Evolutionary conservation across 2,888 invertebrate species (phyloP).

Genomic region (Lasioglossum morio): DNA sequence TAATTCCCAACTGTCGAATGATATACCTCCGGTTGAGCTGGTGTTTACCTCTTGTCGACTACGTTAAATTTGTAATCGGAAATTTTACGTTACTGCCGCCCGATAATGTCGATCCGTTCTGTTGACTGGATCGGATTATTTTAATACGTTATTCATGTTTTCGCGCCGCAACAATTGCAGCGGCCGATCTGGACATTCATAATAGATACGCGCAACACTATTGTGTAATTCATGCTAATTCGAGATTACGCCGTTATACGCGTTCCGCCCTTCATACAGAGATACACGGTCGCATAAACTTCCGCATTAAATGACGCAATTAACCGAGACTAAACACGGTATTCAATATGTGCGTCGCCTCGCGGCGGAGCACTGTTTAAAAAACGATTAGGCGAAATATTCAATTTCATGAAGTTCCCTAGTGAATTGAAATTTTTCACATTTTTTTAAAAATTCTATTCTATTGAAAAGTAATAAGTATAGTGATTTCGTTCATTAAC

Average conservation of each 20-base stretch:
- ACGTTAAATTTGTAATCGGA: conserved; percentile 49
- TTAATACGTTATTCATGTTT: conserved; percentile 61
- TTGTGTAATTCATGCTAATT: conserved; percentile 64
- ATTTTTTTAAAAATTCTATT: too few relatives aligned
- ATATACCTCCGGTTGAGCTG: not conserved
- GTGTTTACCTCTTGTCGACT: conserved; percentile 43
- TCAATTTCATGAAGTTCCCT: not conserved
- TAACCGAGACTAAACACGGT: conserved; percentile 46
- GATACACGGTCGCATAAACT: conserved; percentile 52
- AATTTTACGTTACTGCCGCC: conserved; percentile 26
- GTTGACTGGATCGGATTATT: conserved; percentile 57
- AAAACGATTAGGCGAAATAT: not conserved
- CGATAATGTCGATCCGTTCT: conserved; percentile 42
- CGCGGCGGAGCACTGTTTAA: not conserved
- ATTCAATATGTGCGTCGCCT: conserved; percentile 19
- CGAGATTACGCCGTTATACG: conserved; percentile 57
- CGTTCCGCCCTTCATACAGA: conserved; percentile 48
- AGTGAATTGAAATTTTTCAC: not conserved
- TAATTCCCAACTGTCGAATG: conserved; percentile 2
- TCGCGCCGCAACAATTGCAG: conserved; percentile 36
- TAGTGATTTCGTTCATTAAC: too few relatives aligned
- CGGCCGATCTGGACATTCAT: conserved; percentile 40
- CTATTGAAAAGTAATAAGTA: too few relatives aligned
- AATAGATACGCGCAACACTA: conserved; percentile 49
- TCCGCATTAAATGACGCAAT: conserved; percentile 56